These are phyloP conservation scores for Nemapogon koenigi DNA, from an alignment of 2,888 invertebrate species.

Conservation along the genomic window DNA sequence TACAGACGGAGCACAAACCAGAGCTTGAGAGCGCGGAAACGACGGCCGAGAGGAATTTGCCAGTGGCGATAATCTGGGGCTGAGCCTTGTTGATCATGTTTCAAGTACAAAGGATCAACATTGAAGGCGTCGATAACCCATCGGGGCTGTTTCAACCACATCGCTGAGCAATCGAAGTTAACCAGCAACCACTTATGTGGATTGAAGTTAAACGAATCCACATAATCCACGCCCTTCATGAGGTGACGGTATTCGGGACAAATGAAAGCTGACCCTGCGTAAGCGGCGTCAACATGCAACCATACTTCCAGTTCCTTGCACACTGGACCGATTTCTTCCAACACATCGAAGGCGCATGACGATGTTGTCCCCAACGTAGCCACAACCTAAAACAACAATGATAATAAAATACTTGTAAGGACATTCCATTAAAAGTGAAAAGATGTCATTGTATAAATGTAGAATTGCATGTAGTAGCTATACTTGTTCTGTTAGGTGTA, in stretches of 20 bases:
- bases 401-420: too few relatives aligned
- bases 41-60: slow-evolving; percentile 94
- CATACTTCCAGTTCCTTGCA: slow-evolving; percentile 79
- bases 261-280: slow-evolving; percentile 95
- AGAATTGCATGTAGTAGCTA: too few relatives aligned
- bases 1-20: slow-evolving; percentile 95
- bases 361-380: slow-evolving; percentile 95
- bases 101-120: slow-evolving; percentile 95
- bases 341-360: slow-evolving; percentile 92
- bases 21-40: slow-evolving; percentile 90
- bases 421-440: too few relatives aligned
- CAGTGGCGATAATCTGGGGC: slow-evolving; percentile 96
- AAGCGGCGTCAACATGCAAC: slow-evolving; percentile 97
- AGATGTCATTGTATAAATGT: too few relatives aligned
- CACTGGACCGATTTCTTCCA: slow-evolving; percentile 92
- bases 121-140: slow-evolving; percentile 95
- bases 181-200: slow-evolving; percentile 99
- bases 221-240: slow-evolving; percentile 87
- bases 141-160: slow-evolving; percentile 93
- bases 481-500: too few relatives aligned
- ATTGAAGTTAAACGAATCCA: slow-evolving; percentile 97
- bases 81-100: slow-evolving; percentile 90
- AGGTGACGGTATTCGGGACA: slow-evolving; percentile 95
- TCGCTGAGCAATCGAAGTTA: slow-evolving; percentile 98
- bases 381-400: too few relatives aligned